Evolutionary conservation across 1,140 invertebrate genomes (phyloP).

Genomic region (Vollenhovia emeryi): DNA sequence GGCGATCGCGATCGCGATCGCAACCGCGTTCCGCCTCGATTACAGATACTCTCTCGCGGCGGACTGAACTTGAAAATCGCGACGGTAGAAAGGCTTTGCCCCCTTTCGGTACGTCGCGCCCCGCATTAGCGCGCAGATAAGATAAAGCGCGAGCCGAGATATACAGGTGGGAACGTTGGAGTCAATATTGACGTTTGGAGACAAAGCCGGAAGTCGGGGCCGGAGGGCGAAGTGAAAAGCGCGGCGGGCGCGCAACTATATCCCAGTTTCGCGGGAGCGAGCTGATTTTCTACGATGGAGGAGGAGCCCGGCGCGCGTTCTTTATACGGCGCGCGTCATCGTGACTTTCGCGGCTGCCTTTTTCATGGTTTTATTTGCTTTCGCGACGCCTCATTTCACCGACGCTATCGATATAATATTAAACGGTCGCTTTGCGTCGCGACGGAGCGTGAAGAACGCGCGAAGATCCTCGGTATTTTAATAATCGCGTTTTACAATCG

Average conservation of each 20-base stretch:
- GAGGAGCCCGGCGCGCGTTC: background rate
- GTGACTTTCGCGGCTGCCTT: background rate
- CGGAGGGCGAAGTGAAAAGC: background rate
- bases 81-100: background rate
- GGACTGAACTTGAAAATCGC: slow-evolving; percentile 7
- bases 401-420: slow-evolving; percentile 26
- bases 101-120: background rate
- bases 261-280: background rate
- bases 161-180: background rate
- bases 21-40: background rate
- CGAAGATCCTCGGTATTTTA: slow-evolving; percentile 1
- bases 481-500: background rate
- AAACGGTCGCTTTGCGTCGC: background rate
- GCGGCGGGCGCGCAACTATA: too few species aligned
- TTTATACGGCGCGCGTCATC: background rate
- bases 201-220: slow-evolving; percentile 36
- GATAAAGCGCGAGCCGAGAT: slow-evolving; percentile 8
- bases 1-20: background rate
- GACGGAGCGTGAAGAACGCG: background rate
- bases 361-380: slow-evolving; percentile 22
- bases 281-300: background rate
- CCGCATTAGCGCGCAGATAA: slow-evolving; percentile 5
- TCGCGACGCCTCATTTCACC: slow-evolving; percentile 7
- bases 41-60: background rate
- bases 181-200: slow-evolving; percentile 27